Evolutionary conservation across 2,888 invertebrate species (phyloP), one percentile per base, ranked within the genome.

Genomic region (Oxytorus armatus): DNA sequence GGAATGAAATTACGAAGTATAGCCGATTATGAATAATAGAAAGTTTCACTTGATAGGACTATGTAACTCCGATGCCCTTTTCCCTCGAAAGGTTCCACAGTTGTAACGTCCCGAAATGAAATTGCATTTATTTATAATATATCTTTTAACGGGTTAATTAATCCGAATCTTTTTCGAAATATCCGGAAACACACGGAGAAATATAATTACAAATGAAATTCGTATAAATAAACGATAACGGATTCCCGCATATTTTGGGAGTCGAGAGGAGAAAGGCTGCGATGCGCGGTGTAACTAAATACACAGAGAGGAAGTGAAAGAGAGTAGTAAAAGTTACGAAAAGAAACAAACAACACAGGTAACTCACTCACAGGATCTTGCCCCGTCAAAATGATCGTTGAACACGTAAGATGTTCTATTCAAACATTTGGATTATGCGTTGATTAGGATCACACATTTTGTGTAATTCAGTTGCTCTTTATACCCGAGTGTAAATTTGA

Each of bases 261-360:
- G 29, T 18, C 29, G n/a, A n/a, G 1, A n/a, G 47, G 47, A 25
- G 47, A 65, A 65, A 65, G 47, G 29, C 5, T 47, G n/a, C n/a
- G n/a, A n/a, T 25, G 0, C 18, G 16, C 11, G 3, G 7, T 65
- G 29, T n/a, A 18, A 10, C 39, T 63, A 7, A 11, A 16, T 29
- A 7, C 16, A 42, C 49, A 59, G 42, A 68, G 49, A 74, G 57
- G 51, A 57, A 49, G 49, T 59, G 65, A 42, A 76, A 73, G 77
- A 68, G 72, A 57, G 39, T 10, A 63, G 59, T 44, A 44, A 61
- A 68, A 59, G 39, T 25, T 49, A 75, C 29, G 57, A 63, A 68
- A 74, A 59, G 59, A 57, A 47, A 39, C 18, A 59, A 29, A n/a
- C n/a, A n/a, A n/a, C n/a, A n/a, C n/a, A 66, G 53, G 42, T 49